These are phyloP conservation scores for Chelon auratus DNA, from an alignment of 2,797 vertebrate genomes.

Conservation along the genomic window DNA sequence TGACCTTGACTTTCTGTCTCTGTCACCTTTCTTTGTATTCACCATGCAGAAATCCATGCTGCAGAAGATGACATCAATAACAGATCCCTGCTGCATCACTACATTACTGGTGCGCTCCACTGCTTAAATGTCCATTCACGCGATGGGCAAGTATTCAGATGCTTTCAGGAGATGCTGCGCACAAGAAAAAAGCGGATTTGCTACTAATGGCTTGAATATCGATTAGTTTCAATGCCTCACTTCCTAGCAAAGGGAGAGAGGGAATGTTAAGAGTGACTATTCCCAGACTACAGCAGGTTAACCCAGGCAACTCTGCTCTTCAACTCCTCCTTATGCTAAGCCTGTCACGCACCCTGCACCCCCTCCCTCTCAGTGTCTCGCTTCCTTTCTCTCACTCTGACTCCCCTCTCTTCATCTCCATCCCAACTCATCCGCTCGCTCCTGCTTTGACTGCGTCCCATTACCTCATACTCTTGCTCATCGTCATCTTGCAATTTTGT, in stretches of 20 bases:
- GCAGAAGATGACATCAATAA: slow-evolving; percentile 16
- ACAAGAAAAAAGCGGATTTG: slow-evolving; percentile 12
- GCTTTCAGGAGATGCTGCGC: neutral
- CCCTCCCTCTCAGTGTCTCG: slow-evolving; percentile 19
- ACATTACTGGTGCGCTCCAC: neutral
- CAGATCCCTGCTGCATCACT: slow-evolving; percentile 24
- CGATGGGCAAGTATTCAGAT: slow-evolving; percentile 13
- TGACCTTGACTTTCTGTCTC: slow-evolving; percentile 69
- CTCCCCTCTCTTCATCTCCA: slow-evolving; percentile 24
- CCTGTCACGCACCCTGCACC: slow-evolving; percentile 48
- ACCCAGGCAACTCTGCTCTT: slow-evolving; percentile 36
- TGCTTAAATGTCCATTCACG: slow-evolving; percentile 8
- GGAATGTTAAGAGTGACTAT: slow-evolving; percentile 18
- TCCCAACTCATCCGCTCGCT: slow-evolving; percentile 27
- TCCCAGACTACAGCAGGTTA: slow-evolving; percentile 54
- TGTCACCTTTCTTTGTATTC: slow-evolving; percentile 16
- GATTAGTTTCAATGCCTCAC: slow-evolving; percentile 37
- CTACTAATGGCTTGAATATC: slow-evolving; percentile 23
- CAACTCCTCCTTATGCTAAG: slow-evolving; percentile 36
- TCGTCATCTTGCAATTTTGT: slow-evolving; percentile 31
- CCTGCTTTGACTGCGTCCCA: slow-evolving; percentile 13
- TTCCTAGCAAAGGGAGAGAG: slow-evolving; percentile 3
- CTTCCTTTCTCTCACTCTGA: slow-evolving; percentile 26
- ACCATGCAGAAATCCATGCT: neutral
- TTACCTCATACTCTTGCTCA: slow-evolving; percentile 34